Conservation (phyloP, 1,140 invertebrate species). For the Drosophila nebulosa region DNA sequence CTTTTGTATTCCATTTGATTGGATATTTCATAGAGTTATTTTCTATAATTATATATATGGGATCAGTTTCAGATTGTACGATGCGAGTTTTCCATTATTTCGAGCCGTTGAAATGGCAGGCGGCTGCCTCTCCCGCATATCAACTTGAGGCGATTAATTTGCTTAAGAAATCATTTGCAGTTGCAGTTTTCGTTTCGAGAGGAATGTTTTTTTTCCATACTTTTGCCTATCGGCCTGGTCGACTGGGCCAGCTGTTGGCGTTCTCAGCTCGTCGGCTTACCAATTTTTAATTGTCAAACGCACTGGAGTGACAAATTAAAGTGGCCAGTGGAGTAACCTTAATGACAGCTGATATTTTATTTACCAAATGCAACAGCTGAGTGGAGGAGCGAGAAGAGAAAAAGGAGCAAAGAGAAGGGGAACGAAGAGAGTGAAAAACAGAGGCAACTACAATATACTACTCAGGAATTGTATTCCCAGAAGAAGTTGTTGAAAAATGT, state of each 20-base stretch:
- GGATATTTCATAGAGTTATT: too few relatives aligned
- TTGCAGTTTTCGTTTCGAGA: not conserved
- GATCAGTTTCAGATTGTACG: not conserved
- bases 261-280: constrained; percentile 28
- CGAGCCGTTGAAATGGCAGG: not conserved
- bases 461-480: constrained; percentile 59
- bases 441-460: not conserved
- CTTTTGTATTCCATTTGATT: too few relatives aligned
- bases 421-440: not conserved
- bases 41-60: too few relatives aligned
- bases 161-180: constrained; percentile 1
- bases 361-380: constrained; percentile 72
- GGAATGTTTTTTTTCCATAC: constrained; percentile 12
- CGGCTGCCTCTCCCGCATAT: not conserved
- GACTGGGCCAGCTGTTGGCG: not conserved
- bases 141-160: constrained; percentile 5
- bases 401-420: not conserved
- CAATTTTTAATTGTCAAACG: constrained; percentile 76
- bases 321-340: constrained; percentile 47
- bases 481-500: constrained; percentile 54
- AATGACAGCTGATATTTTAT: constrained; percentile 76
- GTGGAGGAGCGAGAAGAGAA: not conserved
- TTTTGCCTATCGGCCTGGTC: not conserved
- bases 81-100: not conserved
- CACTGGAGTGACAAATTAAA: constrained; percentile 70